Conservation (phyloP, 2,888 invertebrate genomes). For the Perdita meconis region DNA sequence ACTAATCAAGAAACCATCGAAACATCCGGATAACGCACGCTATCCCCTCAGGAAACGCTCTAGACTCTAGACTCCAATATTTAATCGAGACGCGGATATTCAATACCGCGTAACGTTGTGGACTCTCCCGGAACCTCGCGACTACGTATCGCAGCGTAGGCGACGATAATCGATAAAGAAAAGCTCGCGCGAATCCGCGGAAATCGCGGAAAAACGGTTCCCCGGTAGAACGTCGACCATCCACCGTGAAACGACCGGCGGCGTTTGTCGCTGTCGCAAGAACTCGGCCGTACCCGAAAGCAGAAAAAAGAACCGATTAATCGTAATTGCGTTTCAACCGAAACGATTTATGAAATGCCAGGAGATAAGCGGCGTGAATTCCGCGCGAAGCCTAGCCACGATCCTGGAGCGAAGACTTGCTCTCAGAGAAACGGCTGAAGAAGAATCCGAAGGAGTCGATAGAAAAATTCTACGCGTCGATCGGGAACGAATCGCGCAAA, state of each 20-base stretch:
- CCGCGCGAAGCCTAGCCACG: neutral
- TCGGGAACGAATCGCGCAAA: too few relatives aligned
- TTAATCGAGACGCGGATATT: neutral
- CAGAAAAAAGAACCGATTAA: too few relatives aligned
- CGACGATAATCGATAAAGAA: constrained; percentile 25
- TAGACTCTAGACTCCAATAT: neutral
- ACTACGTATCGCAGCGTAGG: too few relatives aligned
- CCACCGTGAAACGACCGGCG: too few relatives aligned
- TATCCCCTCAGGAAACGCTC: too few relatives aligned
- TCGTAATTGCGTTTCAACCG: neutral
- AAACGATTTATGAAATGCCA: constrained; percentile 1
- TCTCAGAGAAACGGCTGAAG: neutral
- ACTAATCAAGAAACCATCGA: too few relatives aligned
- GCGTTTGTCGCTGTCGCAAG: too few relatives aligned
- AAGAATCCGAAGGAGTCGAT: too few relatives aligned
- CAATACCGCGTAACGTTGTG: neutral
- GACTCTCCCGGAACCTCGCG: neutral
- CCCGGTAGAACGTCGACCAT: constrained; percentile 14
- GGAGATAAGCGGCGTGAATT: neutral
- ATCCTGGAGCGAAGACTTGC: neutral
- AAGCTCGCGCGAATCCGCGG: constrained; percentile 23
- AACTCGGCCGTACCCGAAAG: too few relatives aligned
- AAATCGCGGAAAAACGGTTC: constrained; percentile 28
- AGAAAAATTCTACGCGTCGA: too few relatives aligned
- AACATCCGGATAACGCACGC: too few relatives aligned